Percentiles rank a stretch among this genome's conserved stretches.
phyloP scores from a whole-genome alignment of 2,113 vertebrate species.

The Montifringilla adamsi region DNA sequence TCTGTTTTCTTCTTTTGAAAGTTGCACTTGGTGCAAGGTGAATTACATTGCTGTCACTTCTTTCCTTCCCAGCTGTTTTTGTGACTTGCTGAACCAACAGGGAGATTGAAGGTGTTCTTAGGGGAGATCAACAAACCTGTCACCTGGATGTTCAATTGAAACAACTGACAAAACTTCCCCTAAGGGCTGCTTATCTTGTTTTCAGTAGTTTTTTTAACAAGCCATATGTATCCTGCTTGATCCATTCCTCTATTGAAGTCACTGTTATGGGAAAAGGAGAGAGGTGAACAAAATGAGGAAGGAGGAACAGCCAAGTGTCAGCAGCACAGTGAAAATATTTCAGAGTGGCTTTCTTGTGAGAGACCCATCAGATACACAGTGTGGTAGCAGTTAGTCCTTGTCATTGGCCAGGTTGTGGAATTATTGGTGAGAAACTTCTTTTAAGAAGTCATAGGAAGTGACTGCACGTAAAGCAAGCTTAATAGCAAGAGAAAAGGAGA shows the following conservation, averaged over 20 bases:
- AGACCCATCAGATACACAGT: accelerated
- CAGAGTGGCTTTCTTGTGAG: not conserved
- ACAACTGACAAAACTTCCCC: not conserved
- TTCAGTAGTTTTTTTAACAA: not conserved
- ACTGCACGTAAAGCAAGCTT: not conserved
- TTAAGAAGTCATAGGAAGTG: not conserved
- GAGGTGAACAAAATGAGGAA: not conserved
- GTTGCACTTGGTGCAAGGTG: not conserved
- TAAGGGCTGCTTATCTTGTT: not conserved
- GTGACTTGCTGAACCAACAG: not conserved
- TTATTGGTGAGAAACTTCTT: not conserved
- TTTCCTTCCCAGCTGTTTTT: not conserved
- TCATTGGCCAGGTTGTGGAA: not conserved
- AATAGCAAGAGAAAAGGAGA: not conserved
- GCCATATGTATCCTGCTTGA: not conserved
- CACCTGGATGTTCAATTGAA: not conserved
- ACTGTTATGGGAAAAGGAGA: not conserved
- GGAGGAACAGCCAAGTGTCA: not conserved
- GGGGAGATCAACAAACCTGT: not conserved
- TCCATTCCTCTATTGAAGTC: not conserved
- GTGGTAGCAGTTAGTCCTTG: not conserved
- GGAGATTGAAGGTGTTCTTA: not conserved
- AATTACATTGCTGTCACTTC: not conserved
- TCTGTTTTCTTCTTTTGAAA: not conserved
- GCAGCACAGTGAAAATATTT: not conserved